Base-by-base conservation (phyloP, 1,140 invertebrate species). In the Formica exsecta region DNA sequence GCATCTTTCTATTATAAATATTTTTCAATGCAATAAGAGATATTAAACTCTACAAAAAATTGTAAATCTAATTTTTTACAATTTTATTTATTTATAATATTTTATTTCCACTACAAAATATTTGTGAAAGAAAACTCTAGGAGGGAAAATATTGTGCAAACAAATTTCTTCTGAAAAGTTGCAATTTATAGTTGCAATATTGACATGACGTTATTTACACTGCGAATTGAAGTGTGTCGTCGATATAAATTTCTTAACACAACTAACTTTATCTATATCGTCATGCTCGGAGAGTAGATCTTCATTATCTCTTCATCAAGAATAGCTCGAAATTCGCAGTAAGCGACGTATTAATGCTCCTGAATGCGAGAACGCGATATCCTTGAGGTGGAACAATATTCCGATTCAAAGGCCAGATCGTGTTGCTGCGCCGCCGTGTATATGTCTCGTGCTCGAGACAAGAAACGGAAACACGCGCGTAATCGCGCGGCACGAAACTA, bases 321-420 rank as follows among this genome's bases (percentile, higher is more conserved):
- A 71, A 59, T 38, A 54, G 57, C 41, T 44, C 9, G 41, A 51
- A 44, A 16, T 25, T n/a, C 36, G 16, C 11, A 38, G 36, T 11
- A n/a, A 73, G 68, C 38, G 79, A 62, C 29, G n/a, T 38, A 29
- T 59, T 38, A 51, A 59, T 36, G 25, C 64, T 32, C 9, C 36
- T 19, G 29, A n/a, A 64, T 4, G 3, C 41, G 36, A 38, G 80
- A 89, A 86, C 61, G 70, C 44, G 51, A 79, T 84, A 89, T 88
- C 75, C 44, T 85, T 86, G 41, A 59, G 70, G 62, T 70, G 88
- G 70, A 89, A 89, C 76, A 75, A 89, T 89, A 89, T 89, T 74
- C 84, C 22, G 44, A 65, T 61, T 79, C 57, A 89, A 89, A 83
- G 66, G 66, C 29, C 44, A 59, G 71, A 83, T 89, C 77, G 66